These are phyloP conservation scores for Cephalopholis sonnerati DNA, from an alignment of 2,113 vertebrate species.

Conservation along the genomic window DNA sequence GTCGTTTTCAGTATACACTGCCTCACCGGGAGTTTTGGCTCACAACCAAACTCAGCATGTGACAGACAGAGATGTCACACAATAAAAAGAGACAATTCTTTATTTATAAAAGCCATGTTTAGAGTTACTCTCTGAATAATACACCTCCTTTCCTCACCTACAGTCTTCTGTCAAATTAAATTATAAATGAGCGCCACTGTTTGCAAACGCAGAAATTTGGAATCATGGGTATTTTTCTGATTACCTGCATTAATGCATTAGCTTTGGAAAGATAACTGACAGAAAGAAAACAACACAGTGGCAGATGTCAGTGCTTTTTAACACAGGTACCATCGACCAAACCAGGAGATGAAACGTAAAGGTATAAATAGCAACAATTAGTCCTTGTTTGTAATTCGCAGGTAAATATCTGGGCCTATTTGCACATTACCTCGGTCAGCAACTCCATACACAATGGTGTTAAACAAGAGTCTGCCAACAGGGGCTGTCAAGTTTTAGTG, in stretches of 20 bases:
- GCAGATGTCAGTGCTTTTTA: not conserved
- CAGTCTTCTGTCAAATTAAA: not conserved
- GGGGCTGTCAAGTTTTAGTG: not conserved
- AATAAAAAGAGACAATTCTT: not conserved
- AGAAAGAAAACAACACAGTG: not conserved
- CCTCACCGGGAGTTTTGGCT: conserved; percentile 17
- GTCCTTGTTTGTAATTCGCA: not conserved
- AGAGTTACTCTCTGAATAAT: not conserved
- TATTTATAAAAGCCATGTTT: not conserved
- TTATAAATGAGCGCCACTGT: not conserved
- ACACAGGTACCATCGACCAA: not conserved
- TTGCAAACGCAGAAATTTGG: not conserved
- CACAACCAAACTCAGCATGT: conserved; percentile 5
- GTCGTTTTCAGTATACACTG: conserved; percentile 15
- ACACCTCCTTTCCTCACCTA: not conserved
- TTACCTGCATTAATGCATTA: not conserved
- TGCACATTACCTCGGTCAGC: conserved; percentile 3
- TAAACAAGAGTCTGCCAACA: not conserved
- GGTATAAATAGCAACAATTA: not conserved
- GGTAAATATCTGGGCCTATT: not conserved
- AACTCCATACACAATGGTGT: not conserved
- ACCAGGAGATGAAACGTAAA: not conserved
- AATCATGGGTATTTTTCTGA: not conserved
- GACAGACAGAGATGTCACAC: conserved; percentile 26
- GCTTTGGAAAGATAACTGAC: not conserved